Evolutionary conservation across 2,797 vertebrate genomes (phyloP), one percentile per base, ranked within the genome.

Genomic region (Pseudochirops cupreus): DNA sequence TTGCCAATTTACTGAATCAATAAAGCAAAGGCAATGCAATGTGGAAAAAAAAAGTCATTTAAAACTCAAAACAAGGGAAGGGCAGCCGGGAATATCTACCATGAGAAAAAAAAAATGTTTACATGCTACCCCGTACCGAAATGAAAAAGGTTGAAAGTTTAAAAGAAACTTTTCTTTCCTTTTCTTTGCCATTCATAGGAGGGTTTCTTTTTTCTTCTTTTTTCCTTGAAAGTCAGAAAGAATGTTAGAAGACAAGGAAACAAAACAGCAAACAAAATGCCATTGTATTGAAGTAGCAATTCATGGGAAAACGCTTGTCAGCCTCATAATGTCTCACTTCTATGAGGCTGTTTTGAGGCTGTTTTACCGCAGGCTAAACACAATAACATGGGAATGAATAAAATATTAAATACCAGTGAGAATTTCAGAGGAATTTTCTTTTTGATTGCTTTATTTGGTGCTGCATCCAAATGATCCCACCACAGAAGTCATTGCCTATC

Each of bases 221-320:
- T 97, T 94, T 98, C 97, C 98, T 99, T 99, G 98, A 98, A 98
- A 99, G 98, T 98, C 98, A 98, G 98, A 98, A 98, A 99, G 99
- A 99, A 99, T 99, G 99, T 99, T 99, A 98, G 98, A 98, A 98
- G 99, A 99, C 99, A 98, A 98, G 97, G 98, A 98, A 98, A 99
- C 99, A 99, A 99, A 99, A 98, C 98, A 97, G 98, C 97, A 98
- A 99, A 99, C 99, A 99, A 99, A 99, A 99, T 99, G 98, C 98
- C 98, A 99, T 99, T 99, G 99, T 99, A 98, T 98, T 97, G 98
- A 99, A 98, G 98, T 98, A 98, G 99, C 98, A 98, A 98, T 98
- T 98, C 98, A 98, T 98, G 99, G 99, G 99, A 99, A 99, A 99
- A 99, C 94, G 97, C 98, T 98, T 99, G 99, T 99, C 99, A 99